A percentile compares a stretch with the other conserved stretches of the same genome.
Conservation (phyloP, 1,140 invertebrate species). For the Aporrectodea caliginosa region DNA sequence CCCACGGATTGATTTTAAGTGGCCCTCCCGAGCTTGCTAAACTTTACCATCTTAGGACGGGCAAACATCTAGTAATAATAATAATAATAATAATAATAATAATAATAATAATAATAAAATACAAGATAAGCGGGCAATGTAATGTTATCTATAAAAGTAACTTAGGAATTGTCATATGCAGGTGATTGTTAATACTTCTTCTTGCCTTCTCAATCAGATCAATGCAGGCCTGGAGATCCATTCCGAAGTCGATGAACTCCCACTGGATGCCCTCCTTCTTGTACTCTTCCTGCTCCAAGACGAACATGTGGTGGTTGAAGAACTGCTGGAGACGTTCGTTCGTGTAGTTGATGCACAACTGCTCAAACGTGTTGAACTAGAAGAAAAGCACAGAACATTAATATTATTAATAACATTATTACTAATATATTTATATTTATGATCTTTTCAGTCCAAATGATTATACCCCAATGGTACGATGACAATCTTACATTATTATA, state of each 20-base stretch:
- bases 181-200: no score
- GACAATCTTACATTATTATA: no score
- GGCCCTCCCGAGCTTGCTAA: no score
- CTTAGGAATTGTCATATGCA: no score
- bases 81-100: no score
- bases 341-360: constrained; percentile 99
- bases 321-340: constrained; percentile 99
- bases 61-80: no score
- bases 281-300: constrained; percentile 99
- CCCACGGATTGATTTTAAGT: no score
- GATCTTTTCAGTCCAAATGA: no score
- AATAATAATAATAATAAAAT: no score
- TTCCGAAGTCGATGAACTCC: constrained; percentile 99
- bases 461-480: no score
- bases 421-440: background rate
- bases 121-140: background rate
- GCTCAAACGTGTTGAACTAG: constrained; percentile 96
- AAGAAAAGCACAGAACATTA: constrained; percentile 2
- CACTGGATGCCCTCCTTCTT: constrained; percentile 96
- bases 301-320: constrained; percentile 99
- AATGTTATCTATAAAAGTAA: background rate
- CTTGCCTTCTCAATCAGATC: constrained; percentile 98
- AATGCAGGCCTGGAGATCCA: constrained; percentile 97
- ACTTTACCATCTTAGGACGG: no score
- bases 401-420: background rate